Evolutionary conservation across 2,888 invertebrate species (phyloP), one percentile per base, ranked within the genome.

Genomic region (Mythimna vitellina): DNA sequence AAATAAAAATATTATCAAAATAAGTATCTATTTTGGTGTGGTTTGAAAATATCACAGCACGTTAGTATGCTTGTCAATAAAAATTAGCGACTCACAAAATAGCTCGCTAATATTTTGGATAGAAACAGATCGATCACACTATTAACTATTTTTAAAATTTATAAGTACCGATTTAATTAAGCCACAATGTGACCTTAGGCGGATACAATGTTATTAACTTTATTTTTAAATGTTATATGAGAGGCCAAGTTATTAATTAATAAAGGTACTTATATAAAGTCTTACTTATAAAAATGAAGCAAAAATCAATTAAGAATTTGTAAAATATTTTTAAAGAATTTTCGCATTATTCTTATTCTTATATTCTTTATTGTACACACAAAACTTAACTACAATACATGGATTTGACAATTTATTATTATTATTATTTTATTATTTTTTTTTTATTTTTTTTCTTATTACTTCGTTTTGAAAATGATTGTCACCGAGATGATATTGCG

Each of bases 31-130:
- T 25, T 12, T 3, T 49, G 42, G 9, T 8, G 22, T 10, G 3
- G 73, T 78, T 51, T 51, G 64, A 17, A 65, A n/a, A 42, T 65
- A 42, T 64, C 38, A 70, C 57, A 57, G 29, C 46, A 62, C n/a
- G 61, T 57, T 75, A 51, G 46, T n/a, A 35, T 42, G 10, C 25
- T 25, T 54, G 51, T 63, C 35, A 35, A 72, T 46, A 22, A 57
- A 53, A 62, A 78, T 64, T 64, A 61, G 69, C 25, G 53, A 51
- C 6, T 22, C 10, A 49, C 49, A 65, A 25, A 57, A 14, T 49
- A 9, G 35, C 22, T 49, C 2, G 54, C 22, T 64, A 49, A 64
- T 49, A 49, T 56, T 22, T 12, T 56, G 17, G 7, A 12, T 56
- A 5, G 17, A 7, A 10, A 25, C 5, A 25, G 57, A n/a, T 46